Evolutionary conservation across 2,888 invertebrate genomes (phyloP).

Genomic region (Parthenolecanium corni): DNA sequence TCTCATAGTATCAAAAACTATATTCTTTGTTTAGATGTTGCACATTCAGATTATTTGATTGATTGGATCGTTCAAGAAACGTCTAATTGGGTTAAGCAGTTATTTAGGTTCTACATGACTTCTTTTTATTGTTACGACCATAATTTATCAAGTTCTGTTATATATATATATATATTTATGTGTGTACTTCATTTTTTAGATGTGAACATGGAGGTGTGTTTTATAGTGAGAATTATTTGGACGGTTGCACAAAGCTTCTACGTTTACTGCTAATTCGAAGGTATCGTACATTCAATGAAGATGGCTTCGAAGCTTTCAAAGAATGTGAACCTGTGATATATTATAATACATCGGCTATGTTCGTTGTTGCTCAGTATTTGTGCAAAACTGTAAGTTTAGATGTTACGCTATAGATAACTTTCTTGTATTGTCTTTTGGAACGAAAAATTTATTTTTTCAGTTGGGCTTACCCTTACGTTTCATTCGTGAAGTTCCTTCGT

Average conservation of each 20-base stretch:
- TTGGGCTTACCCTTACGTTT: conserved; percentile 75
- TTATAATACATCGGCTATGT: conserved; percentile 66
- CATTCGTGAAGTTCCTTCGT: conserved; percentile 72
- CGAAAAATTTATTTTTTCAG: too few relatives aligned
- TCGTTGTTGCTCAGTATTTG: conserved; percentile 65
- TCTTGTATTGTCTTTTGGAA: too few relatives aligned
- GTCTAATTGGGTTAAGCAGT: conserved; percentile 72
- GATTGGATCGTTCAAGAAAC: conserved; percentile 73
- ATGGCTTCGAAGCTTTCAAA: conserved; percentile 69
- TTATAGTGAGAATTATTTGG: conserved; percentile 61
- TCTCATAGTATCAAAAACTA: conserved; percentile 83
- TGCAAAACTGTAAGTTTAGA: conserved; percentile 41
- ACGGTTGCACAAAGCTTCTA: conserved; percentile 74
- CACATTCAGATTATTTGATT: conserved; percentile 66
- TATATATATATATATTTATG: neutral
- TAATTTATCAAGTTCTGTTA: neutral
- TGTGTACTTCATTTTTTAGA: conserved; percentile 42
- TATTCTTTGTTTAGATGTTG: conserved; percentile 67
- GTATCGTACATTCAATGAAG: conserved; percentile 67
- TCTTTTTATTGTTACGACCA: neutral
- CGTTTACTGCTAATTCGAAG: conserved; percentile 65
- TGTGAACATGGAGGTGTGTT: conserved; percentile 71
- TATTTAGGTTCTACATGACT: conserved; percentile 56
- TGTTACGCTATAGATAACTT: too few relatives aligned
- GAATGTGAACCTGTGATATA: conserved; percentile 75